Evolutionary conservation across 2,888 invertebrate species (phyloP).

Genomic region (Zaprionus lineosus): DNA sequence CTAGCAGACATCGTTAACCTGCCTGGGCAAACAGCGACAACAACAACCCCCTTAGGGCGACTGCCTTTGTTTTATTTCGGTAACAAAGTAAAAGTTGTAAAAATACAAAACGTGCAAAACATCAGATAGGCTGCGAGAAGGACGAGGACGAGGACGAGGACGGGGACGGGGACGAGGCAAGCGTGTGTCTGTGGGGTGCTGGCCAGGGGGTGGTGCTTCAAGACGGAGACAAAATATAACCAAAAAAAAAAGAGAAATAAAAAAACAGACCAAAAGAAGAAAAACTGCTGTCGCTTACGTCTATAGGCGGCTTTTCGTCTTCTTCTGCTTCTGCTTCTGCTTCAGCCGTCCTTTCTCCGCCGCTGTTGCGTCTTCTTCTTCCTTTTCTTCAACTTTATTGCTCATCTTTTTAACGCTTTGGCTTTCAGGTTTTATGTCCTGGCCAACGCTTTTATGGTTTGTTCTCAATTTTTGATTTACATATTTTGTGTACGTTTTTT

Average conservation of each 20-base stretch:
- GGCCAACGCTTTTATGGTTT: constrained; percentile 64
- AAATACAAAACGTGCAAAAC: constrained; percentile 40
- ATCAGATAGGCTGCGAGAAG: neutral
- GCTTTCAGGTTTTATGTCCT: constrained; percentile 53
- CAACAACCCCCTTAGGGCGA: constrained; percentile 21
- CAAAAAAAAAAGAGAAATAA: constrained; percentile 17
- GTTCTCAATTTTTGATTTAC: constrained; percentile 60
- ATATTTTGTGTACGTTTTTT: constrained; percentile 23
- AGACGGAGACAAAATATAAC: neutral
- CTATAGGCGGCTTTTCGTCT: constrained; percentile 5
- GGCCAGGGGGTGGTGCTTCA: too few species aligned
- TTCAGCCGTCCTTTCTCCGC: neutral
- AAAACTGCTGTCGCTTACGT: constrained; percentile 24
- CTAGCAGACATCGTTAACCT: constrained; percentile 66
- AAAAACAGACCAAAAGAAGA: constrained; percentile 1
- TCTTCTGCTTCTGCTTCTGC: neutral
- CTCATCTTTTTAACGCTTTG: constrained; percentile 37
- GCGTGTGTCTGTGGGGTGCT: too few species aligned
- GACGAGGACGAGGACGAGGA: neutral
- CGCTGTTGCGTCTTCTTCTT: neutral
- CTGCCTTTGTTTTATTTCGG: constrained; percentile 66
- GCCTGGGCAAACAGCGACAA: constrained; percentile 35
- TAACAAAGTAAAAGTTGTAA: constrained; percentile 73
- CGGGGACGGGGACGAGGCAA: too few species aligned
- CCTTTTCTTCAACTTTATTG: constrained; percentile 9